A percentile compares a stretch with the other conserved stretches of the same genome.
phyloP scores from a whole-genome alignment of 2,888 invertebrate genomes.

The Lobophora halterata region DNA sequence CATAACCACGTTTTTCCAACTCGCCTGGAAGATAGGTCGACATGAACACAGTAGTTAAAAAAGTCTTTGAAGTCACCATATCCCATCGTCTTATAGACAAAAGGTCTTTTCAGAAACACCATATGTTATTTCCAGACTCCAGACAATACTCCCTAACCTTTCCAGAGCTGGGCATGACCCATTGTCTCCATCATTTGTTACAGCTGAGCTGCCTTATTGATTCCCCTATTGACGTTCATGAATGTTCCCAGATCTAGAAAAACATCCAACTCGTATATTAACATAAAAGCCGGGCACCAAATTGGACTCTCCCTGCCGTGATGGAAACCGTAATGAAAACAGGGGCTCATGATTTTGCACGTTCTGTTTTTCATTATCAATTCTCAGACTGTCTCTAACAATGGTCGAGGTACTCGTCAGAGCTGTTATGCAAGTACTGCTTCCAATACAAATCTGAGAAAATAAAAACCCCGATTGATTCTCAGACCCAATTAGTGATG shows the following conservation, averaged over 20 bases:
- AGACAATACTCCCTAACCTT: constrained; percentile 9
- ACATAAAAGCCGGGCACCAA: constrained; percentile 25
- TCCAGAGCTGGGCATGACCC: no score
- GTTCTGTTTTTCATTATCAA: constrained; percentile 45
- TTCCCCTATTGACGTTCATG: constrained; percentile 20
- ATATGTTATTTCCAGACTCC: constrained; percentile 3
- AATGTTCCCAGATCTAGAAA: constrained; percentile 24
- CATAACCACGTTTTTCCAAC: no score
- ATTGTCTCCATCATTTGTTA: constrained; percentile 37
- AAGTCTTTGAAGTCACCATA: no score
- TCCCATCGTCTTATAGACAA: no score
- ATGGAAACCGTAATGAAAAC: constrained; percentile 39
- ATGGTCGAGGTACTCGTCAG: no score
- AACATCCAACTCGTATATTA: constrained; percentile 16
- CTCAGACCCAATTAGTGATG: no score
- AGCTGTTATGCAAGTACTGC: no score
- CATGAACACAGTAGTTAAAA: no score
- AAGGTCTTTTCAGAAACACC: no score
- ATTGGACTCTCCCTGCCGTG: constrained; percentile 46
- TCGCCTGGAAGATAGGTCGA: no score
- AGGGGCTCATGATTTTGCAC: constrained; percentile 35
- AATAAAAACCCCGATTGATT: no score
- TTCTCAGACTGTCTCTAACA: constrained; percentile 22
- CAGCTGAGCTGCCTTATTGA: constrained; percentile 37
- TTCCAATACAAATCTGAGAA: no score